These are phyloP conservation scores for Nothura maculosa DNA, from an alignment of 2,797 vertebrate genomes.

Conservation along the genomic window DNA sequence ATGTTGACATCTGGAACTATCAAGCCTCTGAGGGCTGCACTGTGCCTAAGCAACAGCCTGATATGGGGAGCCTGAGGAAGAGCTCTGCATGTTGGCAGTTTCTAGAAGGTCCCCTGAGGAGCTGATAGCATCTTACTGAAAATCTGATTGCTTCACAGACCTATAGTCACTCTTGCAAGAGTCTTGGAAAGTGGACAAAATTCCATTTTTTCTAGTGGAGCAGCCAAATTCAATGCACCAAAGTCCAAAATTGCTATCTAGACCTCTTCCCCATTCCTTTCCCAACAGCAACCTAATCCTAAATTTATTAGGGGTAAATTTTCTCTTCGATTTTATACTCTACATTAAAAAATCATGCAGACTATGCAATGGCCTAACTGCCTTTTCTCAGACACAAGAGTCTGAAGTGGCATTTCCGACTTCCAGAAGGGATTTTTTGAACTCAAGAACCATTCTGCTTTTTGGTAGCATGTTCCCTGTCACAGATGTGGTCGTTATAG, in stretches of 20 bases:
- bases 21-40: background rate
- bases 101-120: slow-evolving; percentile 5
- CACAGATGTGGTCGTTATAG: background rate
- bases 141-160: background rate
- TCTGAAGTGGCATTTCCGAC: background rate
- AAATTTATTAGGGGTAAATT: background rate
- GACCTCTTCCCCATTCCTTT: background rate
- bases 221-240: background rate
- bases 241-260: background rate
- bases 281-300: background rate
- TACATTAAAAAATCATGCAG: background rate
- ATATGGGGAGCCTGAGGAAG: slow-evolving; percentile 12
- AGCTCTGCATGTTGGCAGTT: slow-evolving; percentile 13
- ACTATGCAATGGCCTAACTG: background rate
- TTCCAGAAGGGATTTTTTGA: background rate
- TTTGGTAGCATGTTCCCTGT: background rate
- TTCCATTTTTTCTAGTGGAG: background rate
- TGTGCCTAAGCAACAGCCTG: slow-evolving; percentile 46
- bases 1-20: slow-evolving; percentile 14
- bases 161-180: background rate
- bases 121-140: background rate
- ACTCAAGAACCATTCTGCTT: background rate
- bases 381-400: background rate
- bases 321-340: background rate
- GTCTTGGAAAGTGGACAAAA: background rate